A percentile compares a stretch with the other conserved stretches of the same genome.
These are phyloP conservation scores for Axinella damicornis DNA, from an alignment of 37 sponge, comb jelly and placozoan species.

Conservation along the genomic window DNA sequence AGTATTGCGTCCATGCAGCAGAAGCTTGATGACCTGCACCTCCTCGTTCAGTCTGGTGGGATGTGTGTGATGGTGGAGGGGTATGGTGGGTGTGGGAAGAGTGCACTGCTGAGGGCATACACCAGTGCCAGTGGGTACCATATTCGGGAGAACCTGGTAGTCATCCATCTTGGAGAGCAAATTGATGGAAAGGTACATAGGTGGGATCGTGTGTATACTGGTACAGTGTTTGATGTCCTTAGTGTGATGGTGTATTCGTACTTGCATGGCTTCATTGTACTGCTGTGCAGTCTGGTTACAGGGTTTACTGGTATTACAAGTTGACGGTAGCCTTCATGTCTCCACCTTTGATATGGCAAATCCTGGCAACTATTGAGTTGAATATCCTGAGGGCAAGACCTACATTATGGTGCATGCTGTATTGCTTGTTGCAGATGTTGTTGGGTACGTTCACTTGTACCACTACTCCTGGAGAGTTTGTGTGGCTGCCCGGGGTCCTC, in stretches of 20 bases:
- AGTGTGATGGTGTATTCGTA: too few relatives aligned
- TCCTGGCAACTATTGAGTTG: too few relatives aligned
- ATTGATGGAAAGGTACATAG: conserved; percentile 69
- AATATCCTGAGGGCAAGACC: too few relatives aligned
- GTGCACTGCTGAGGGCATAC: conserved; percentile 25
- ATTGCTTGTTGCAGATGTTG: conserved; percentile 54
- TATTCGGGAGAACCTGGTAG: conserved; percentile 18
- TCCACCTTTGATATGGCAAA: too few relatives aligned
- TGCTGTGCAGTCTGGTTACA: too few relatives aligned
- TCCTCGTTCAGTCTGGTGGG: conserved; percentile 23
- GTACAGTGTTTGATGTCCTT: too few relatives aligned
- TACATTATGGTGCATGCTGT: too few relatives aligned
- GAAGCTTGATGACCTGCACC: conserved; percentile 1
- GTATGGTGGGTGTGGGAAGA: conserved; percentile 73
- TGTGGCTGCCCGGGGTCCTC: conserved; percentile 89
- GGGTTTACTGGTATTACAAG: too few relatives aligned
- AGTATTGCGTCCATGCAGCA: conserved; percentile 1
- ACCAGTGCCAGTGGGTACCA: background rate
- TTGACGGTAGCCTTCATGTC: too few relatives aligned
- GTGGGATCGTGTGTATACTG: too few relatives aligned
- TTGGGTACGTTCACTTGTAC: conserved; percentile 84
- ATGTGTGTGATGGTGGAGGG: conserved; percentile 65
- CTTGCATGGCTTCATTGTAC: too few relatives aligned
- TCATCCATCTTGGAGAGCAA: conserved; percentile 72
- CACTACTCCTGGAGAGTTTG: conserved; percentile 87